Percentiles rank a stretch among this genome's conserved stretches.
Evolutionary conservation across 1,140 invertebrate genomes (phyloP).

Genomic region (Pseudomyrmex sp.): DNA sequence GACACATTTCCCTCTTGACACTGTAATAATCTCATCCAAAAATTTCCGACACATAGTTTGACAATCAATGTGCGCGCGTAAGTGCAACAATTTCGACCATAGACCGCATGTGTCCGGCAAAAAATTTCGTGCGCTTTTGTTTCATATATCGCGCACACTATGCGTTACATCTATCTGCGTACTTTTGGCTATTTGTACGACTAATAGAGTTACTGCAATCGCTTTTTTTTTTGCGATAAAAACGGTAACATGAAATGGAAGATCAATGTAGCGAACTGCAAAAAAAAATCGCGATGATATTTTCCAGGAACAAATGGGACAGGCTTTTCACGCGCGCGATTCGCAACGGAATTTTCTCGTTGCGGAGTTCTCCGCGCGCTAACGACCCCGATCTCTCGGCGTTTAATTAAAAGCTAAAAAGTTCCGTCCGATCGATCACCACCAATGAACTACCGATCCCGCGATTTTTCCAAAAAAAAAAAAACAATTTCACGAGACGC

Average conservation of each 20-base stretch:
- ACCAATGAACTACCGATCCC: slow-evolving; percentile 49
- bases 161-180: slow-evolving; percentile 7
- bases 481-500: slow-evolving; percentile 35
- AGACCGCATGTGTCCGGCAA: not conserved
- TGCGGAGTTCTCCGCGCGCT: slow-evolving; percentile 13
- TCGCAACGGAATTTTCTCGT: slow-evolving; percentile 32
- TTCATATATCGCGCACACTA: not conserved
- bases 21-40: slow-evolving; percentile 37
- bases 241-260: slow-evolving; percentile 39
- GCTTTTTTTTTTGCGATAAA: slow-evolving; percentile 38
- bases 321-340: slow-evolving; percentile 26
- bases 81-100: slow-evolving; percentile 25
- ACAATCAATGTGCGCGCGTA: slow-evolving; percentile 19
- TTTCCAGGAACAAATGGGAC: slow-evolving; percentile 10
- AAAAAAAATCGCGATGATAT: slow-evolving; percentile 49
- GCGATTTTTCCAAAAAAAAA: slow-evolving; percentile 37
- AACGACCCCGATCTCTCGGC: slow-evolving; percentile 41
- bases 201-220: slow-evolving; percentile 40
- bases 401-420: slow-evolving; percentile 62
- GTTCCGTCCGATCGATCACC: slow-evolving; percentile 55
- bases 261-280: slow-evolving; percentile 35
- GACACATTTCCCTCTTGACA: slow-evolving; percentile 44
- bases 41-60: slow-evolving; percentile 41
- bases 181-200: slow-evolving; percentile 36
- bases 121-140: slow-evolving; percentile 33